These are phyloP conservation scores for Ametastegia equiseti DNA, from an alignment of 2,888 invertebrate species.

Conservation along the genomic window DNA sequence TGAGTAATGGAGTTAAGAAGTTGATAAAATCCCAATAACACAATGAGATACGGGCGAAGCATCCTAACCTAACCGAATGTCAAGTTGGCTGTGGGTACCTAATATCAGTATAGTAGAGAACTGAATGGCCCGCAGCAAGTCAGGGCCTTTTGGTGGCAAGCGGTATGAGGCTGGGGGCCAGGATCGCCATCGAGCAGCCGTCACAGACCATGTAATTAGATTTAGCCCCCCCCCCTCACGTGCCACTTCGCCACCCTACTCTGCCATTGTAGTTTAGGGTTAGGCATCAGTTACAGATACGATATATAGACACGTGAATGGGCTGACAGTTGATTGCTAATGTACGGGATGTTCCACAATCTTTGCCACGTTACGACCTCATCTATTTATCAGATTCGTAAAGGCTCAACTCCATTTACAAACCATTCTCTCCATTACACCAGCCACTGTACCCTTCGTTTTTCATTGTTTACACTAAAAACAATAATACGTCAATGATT, in stretches of 20 bases:
- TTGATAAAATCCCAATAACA: background rate
- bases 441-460: background rate
- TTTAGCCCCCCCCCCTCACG: slow-evolving; percentile 63
- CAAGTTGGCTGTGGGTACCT: slow-evolving; percentile 62
- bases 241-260: slow-evolving; percentile 48
- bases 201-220: slow-evolving; percentile 74
- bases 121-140: slow-evolving; percentile 60
- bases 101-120: slow-evolving; percentile 64
- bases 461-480: background rate
- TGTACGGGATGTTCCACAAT: slow-evolving; percentile 45
- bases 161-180: slow-evolving; percentile 50
- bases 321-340: slow-evolving; percentile 52
- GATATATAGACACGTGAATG: slow-evolving; percentile 55
- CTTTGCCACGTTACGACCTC: slow-evolving; percentile 30
- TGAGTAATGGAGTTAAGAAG: too few species aligned
- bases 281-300: slow-evolving; percentile 65
- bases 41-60: background rate
- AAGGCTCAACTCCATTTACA: background rate
- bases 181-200: slow-evolving; percentile 68
- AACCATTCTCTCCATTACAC: too few species aligned
- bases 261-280: slow-evolving; percentile 59
- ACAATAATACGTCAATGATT: background rate
- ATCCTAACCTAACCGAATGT: slow-evolving; percentile 63
- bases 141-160: slow-evolving; percentile 51
- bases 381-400: slow-evolving; percentile 5